phyloP scores from a whole-genome alignment of 2,888 invertebrate species.

The Drosophila gaucha region DNA sequence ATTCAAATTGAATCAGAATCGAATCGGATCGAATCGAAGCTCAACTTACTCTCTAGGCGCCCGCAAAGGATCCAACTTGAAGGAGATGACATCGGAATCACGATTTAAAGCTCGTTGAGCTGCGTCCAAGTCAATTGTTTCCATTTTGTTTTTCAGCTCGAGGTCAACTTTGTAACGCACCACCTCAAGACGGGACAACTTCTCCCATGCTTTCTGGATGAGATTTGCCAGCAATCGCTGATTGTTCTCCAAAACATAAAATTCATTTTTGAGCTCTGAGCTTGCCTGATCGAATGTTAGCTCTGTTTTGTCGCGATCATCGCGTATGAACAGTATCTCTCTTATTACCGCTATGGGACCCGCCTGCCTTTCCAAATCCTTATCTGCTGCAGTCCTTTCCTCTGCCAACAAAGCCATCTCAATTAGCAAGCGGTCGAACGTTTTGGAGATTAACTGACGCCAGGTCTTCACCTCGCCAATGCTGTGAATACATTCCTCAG shows the following conservation, averaged over 20 bases:
- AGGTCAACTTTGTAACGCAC: slow-evolving; percentile 88
- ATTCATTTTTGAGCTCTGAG: slow-evolving; percentile 91
- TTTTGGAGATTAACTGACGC: slow-evolving; percentile 86
- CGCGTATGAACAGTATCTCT: slow-evolving; percentile 91
- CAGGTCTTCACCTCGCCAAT: slow-evolving; percentile 86
- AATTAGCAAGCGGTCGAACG: slow-evolving; percentile 87
- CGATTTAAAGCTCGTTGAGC: slow-evolving; percentile 91
- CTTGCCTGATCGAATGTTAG: slow-evolving; percentile 92
- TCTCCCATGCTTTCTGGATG: slow-evolving; percentile 91
- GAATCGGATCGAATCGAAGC: background rate
- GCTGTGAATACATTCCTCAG: slow-evolving; percentile 70
- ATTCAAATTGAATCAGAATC: background rate
- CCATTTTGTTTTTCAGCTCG: slow-evolving; percentile 91
- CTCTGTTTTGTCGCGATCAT: slow-evolving; percentile 90
- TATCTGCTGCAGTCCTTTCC: slow-evolving; percentile 90
- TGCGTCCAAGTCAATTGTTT: slow-evolving; percentile 90
- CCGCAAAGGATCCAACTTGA: slow-evolving; percentile 92
- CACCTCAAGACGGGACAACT: slow-evolving; percentile 29
- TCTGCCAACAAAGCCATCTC: slow-evolving; percentile 89
- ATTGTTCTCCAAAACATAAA: slow-evolving; percentile 90
- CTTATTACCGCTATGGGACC: slow-evolving; percentile 89
- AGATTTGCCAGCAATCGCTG: slow-evolving; percentile 90
- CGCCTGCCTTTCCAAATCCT: slow-evolving; percentile 89
- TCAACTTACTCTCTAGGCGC: slow-evolving; percentile 88
- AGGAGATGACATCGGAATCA: slow-evolving; percentile 91